These are phyloP conservation scores for Corythornis madagascariensis DNA, from an alignment of 2,113 vertebrate genomes.

Conservation along the genomic window DNA sequence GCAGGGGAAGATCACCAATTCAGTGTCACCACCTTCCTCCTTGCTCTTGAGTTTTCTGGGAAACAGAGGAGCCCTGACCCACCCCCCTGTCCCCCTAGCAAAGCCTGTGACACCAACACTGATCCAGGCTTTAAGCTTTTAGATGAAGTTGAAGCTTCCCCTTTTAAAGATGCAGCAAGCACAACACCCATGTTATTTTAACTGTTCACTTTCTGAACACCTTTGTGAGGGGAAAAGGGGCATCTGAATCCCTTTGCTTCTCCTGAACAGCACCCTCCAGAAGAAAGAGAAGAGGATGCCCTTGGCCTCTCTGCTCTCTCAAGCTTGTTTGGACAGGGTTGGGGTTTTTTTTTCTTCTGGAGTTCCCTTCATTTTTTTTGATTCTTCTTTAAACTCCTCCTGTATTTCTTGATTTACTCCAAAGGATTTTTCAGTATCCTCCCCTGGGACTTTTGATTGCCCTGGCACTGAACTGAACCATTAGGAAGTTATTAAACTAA, in stretches of 20 bases:
- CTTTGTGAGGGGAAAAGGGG: not conserved
- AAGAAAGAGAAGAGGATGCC: not conserved
- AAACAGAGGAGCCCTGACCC: not conserved
- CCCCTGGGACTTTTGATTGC: not conserved
- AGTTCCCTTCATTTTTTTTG: not conserved
- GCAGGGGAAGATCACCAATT: not conserved
- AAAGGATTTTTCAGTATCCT: not conserved
- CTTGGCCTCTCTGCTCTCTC: not conserved
- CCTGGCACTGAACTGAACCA: not conserved
- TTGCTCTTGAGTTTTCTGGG: not conserved
- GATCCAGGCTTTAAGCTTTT: not conserved
- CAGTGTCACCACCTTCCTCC: not conserved
- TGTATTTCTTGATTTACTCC: not conserved
- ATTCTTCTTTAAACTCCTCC: not conserved
- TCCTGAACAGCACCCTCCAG: not conserved
- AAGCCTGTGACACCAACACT: accelerated
- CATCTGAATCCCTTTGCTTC: not conserved
- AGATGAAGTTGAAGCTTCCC: not conserved
- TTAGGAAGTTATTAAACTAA: not conserved
- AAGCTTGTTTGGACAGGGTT: not conserved
- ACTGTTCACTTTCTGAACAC: not conserved
- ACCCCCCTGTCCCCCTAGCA: accelerated
- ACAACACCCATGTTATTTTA: not conserved
- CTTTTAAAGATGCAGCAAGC: not conserved
- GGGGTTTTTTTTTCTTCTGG: not conserved